Evolutionary conservation across 2,113 vertebrate species (phyloP), one percentile per base, ranked within the genome.

Genomic region (Acanthochromis polyacanthus): DNA sequence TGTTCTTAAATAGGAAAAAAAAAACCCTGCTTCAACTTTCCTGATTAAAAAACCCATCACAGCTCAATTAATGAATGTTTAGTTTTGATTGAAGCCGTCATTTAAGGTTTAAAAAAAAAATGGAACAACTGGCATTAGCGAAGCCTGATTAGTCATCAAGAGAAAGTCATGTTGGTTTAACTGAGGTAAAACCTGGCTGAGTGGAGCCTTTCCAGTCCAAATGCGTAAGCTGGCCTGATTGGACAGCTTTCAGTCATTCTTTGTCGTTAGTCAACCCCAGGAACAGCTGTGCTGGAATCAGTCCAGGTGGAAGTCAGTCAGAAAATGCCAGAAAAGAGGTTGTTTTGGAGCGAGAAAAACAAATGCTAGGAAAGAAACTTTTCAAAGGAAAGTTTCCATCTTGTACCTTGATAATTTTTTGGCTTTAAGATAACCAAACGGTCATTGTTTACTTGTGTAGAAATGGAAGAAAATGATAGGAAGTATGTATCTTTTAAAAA

Each of bases 201-300:
- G 65, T 12, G 4, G 48, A 71, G 6, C 14, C 17, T 22, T 59
- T 77, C 57, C 10, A n/a, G 20, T 51, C 32, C 22, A 60, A 81
- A 32, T 40, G 59, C n/a, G 0, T 57, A 30, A 64, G 23, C 32
- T 71, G 68, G 23, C 58, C 60, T 30, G 62, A 59, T 68, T 79
- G 80, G 80, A 66, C 12, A 5, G 66, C 71, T 71, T 71, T 82
- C 71, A 75, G 75, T 79, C 75, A 70, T 65, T 52, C 50, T 52
- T 22, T 15, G 23, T 14, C 70, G 51, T 80, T 51, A 84, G 20
- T 55, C 12, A 57, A 60, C 20, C 45, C 15, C n/a, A 48, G 55
- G 53, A 72, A 73, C 75, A 76, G 61, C 79, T 81, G 71, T 28
- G 38, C 65, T 82, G 82, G 61, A 65, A 10, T 1, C 28, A 5